Evolutionary conservation across 2,888 invertebrate genomes (phyloP).

Genomic region (Epirrhoe tristata): DNA sequence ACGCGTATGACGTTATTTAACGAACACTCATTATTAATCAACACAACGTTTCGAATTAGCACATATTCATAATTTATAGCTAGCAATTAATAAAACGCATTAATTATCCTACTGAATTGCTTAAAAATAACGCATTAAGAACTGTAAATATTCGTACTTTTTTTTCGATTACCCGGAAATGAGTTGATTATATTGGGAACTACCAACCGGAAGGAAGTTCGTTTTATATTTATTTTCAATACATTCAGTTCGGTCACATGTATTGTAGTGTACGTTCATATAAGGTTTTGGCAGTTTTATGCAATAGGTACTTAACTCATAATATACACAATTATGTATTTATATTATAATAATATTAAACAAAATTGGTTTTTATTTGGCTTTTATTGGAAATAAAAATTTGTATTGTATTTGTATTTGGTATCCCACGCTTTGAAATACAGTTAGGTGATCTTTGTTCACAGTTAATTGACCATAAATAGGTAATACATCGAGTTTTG

Average conservation of each 20-base stretch:
- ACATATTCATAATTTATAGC: conserved; percentile 2
- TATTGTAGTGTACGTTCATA: no score
- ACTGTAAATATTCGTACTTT: not conserved
- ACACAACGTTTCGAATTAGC: not conserved
- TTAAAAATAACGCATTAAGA: not conserved
- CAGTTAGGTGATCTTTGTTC: not conserved
- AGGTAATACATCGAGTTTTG: not conserved
- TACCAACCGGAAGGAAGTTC: not conserved
- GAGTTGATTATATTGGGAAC: not conserved
- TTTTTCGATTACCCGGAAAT: not conserved
- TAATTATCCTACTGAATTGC: not conserved
- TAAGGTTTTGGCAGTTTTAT: no score
- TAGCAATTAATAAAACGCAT: not conserved
- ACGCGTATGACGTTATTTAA: not conserved
- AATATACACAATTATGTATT: no score
- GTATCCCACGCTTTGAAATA: not conserved
- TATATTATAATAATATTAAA: no score
- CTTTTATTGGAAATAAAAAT: no score
- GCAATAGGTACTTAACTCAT: no score
- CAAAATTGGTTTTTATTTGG: no score
- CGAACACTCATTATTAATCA: not conserved
- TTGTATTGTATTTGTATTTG: no score
- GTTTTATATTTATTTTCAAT: not conserved
- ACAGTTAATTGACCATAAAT: not conserved
- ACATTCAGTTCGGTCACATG: no score